Evolutionary conservation across 2,113 vertebrate genomes (phyloP), one percentile per base, ranked within the genome.

Genomic region (Urocynchramus pylzowi): DNA sequence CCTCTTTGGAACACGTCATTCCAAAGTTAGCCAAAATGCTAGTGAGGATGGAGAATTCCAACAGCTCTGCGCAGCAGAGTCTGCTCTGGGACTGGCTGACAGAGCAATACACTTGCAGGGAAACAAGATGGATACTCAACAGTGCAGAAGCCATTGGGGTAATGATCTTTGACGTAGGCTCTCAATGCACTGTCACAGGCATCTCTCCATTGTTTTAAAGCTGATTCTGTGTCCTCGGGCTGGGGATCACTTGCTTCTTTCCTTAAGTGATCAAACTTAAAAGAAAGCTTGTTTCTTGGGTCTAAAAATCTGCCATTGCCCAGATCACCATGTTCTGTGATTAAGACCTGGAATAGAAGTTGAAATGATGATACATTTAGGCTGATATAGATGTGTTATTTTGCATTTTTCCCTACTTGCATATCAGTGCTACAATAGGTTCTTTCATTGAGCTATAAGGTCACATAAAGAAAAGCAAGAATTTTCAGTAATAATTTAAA

Each of bases 241-340:
- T 98, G 98, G 7, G 98, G 97, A 67, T 99, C 99, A 22, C 98
- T 99, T 44, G 98, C 98, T 97, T 99, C 99, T 98, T 99, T 99
- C 94, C 98, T 98, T 97, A 99, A 98, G 84, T 99, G 99, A 97
- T 99, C 99, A 93, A 99, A 99, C 96, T 99, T 99, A 96, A 99
- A 99, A 42, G 99, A 99, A 95, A 99, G 97, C 93, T 99, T 99
- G 98, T 99, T 99, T 92, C 98, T 98, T 69, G 99, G 99, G 97
- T 99, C 99, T 95, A 99, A 98, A 97, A 99, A 99, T 93, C 99
- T 98, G 60, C 99, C 98, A 21, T 99, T 99, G 83, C 99, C 99
- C 85, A 99, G 97, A 90, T 99, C 99, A 53, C 99, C 99, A 7
- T 99, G 99, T 95, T 99, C 99, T 67, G 99, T 99, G 93, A 99